Evolutionary conservation across 2,888 invertebrate species (phyloP), one percentile per base, ranked within the genome.

Genomic region (Branchipolynoe longqiensis): DNA sequence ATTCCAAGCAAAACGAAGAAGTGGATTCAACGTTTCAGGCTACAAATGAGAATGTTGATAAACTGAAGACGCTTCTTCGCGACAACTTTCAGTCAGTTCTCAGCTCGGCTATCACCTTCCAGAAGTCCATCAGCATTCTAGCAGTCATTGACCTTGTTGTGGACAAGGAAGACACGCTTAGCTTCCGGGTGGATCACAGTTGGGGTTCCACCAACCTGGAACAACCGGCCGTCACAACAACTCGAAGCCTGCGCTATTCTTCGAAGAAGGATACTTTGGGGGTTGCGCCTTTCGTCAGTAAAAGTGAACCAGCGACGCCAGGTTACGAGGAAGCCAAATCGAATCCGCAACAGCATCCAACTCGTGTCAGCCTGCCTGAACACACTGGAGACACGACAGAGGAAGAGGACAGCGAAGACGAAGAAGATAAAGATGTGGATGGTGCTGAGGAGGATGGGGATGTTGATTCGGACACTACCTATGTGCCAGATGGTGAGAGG

Each of bases 31-130:
- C 18, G 38, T n/a, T 69, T 8, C 69, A 69, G 18, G 36, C 69
- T 2, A 69, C 69, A 4, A 14, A 8, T 12, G 69, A 33, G 33
- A 69, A 69, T 18, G 38, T 69, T 18, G 69, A 38, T n/a, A 69
- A 69, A 25, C 36, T 69, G 14, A 31, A 69, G 18, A 36, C 12
- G 1, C 33, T 69, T 14, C 6, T 69, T 3, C 38, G 69, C n/a
- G 69, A 69, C 6, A 69, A 38, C 69, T 69, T 69, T 38, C 69
- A 36, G 69, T 69, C 69, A 18, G 69, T 69, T 14, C 38, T 69
- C 2, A 38, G 69, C 14, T 69, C 69, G 0, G 38, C 33, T 1
- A n/a, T 69, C 22, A 38, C 33, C 1, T 69, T n/a, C 22, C 12
- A 36, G 36, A 22, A 69, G 36, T 22, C 33, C 36, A 33, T 69